Conservation (phyloP, 2,797 vertebrate genomes). For the Gallinago solitaria region DNA sequence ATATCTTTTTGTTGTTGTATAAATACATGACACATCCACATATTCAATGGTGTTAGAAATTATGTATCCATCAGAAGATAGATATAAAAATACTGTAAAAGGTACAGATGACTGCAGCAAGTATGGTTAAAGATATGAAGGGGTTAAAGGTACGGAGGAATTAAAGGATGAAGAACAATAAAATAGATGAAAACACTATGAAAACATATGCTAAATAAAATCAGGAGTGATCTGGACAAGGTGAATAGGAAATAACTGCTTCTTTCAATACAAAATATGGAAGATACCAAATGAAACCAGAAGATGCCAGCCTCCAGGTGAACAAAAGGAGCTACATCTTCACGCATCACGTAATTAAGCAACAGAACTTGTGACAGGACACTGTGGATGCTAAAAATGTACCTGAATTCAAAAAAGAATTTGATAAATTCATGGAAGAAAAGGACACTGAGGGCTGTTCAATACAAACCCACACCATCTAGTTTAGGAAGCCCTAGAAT, state of each 20-base stretch:
- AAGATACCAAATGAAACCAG: neutral
- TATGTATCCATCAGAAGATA: neutral
- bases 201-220: neutral
- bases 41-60: neutral
- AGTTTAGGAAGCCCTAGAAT: neutral
- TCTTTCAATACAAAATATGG: neutral
- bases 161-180: neutral
- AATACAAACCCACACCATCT: neutral
- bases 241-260: neutral
- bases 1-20: neutral
- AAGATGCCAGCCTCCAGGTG: neutral
- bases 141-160: neutral
- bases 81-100: neutral
- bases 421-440: neutral
- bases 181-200: neutral
- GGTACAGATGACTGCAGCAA: neutral
- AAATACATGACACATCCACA: neutral
- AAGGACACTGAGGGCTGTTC: neutral
- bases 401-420: neutral
- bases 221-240: neutral
- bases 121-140: neutral
- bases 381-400: neutral
- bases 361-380: neutral
- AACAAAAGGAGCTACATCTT: neutral
- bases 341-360: neutral